Conservation (phyloP, 2,888 invertebrate species). For the Limnephilus rhombicus region DNA sequence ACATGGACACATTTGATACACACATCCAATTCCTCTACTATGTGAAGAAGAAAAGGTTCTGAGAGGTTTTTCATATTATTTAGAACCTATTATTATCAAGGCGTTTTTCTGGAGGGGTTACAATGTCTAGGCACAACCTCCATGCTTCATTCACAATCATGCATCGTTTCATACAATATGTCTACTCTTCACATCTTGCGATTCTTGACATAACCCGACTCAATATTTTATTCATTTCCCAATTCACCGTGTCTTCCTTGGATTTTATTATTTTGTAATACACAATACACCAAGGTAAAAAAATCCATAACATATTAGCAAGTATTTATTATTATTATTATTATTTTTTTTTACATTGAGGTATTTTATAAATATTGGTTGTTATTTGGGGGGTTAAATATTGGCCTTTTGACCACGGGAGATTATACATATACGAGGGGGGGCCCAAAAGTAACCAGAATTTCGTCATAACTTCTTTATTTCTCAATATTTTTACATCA, state of each 20-base stretch:
- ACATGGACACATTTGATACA: too few species aligned
- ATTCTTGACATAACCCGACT: background rate
- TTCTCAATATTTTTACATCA: too few species aligned
- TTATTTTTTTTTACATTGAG: too few species aligned
- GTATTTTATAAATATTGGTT: background rate
- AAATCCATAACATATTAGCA: background rate
- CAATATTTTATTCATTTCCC: background rate
- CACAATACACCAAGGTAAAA: background rate
- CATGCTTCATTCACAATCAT: background rate
- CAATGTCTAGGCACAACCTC: background rate
- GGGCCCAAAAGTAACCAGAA: too few species aligned
- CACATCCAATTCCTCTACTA: too few species aligned
- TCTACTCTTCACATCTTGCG: background rate
- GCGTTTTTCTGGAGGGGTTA: too few species aligned
- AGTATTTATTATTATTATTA: background rate
- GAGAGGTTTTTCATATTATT: too few species aligned
- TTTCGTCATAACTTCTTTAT: too few species aligned
- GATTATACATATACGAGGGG: background rate
- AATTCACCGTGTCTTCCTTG: background rate
- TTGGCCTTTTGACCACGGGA: too few species aligned
- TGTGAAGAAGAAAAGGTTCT: too few species aligned
- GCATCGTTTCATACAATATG: background rate
- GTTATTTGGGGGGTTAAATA: too few species aligned
- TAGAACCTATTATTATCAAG: too few species aligned
- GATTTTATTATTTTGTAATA: background rate